Base-by-base conservation (phyloP, 1,140 invertebrate species). In the Atta cephalotes region DNA sequence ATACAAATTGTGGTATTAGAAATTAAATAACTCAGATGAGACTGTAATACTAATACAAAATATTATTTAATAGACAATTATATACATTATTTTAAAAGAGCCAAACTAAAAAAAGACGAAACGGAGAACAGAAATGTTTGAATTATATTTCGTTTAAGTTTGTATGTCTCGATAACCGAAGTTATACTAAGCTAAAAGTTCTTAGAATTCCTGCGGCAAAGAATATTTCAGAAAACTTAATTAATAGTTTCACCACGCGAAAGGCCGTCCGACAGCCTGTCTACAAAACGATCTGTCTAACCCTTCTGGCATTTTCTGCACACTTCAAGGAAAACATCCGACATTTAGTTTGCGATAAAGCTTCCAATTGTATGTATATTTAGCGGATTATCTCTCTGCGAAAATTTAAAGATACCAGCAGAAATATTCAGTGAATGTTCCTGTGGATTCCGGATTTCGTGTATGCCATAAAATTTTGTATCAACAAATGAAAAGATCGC, bases 261-360 rank as follows among this genome's bases (percentile, higher is more conserved):
- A 68, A 53, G 0, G 3, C 45, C 14, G 21, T 35, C 21, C 25
- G 16, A 65, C 18, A 65, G 12, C 6, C 0, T 45, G 7, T 9
- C 45, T 35, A 49, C 14, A 80, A 68, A 68, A 53, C 28, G 7
- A 3, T 1, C 25, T 31, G n/a, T 3, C 25, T 31, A 14, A 1
- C n/a, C n/a, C 18, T 80, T 80, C n/a, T 49, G n/a, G n/a, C 14
- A 66, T 68, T 68, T 80, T 53, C 12, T 66, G 60, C 1, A 35
- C 3, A 51, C 7, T 51, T 18, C 45, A 51, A 68, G 28, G 28
- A 68, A 66, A 80, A 53, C n/a, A 12, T 53, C 4, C 0, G n/a
- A 25, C 5, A 14, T 66, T 80, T 80, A 18, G 28, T 12, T 3
- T n/a, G 25, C n/a, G 7, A 53, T 68, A 53, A n/a, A 53, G 49